Conservation (phyloP, 2,888 invertebrate species). For the Trachelus iudaicus region DNA sequence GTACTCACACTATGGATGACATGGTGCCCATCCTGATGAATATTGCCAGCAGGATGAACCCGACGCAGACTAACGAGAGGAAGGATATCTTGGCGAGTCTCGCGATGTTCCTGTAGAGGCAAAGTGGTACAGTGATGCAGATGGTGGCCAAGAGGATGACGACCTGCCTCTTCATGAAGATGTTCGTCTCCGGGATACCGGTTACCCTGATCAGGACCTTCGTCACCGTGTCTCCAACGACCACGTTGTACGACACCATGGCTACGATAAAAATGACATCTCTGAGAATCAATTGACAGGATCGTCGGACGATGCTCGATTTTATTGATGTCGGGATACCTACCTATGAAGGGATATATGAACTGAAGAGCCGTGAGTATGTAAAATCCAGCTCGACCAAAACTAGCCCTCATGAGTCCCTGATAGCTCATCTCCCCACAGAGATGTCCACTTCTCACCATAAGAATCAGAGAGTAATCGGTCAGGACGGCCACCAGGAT, state of each 20-base stretch:
- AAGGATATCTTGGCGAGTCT: slow-evolving; percentile 77
- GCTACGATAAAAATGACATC: slow-evolving; percentile 67
- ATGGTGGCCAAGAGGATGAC: slow-evolving; percentile 80
- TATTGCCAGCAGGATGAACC: slow-evolving; percentile 77
- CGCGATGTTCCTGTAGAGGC: slow-evolving; percentile 81
- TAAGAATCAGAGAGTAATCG: slow-evolving; percentile 83
- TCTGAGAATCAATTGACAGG: neutral
- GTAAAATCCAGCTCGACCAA: slow-evolving; percentile 82
- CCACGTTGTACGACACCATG: slow-evolving; percentile 89
- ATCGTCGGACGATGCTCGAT: neutral
- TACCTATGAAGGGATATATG: slow-evolving; percentile 86
- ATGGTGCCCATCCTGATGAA: slow-evolving; percentile 72
- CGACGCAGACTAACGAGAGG: slow-evolving; percentile 77
- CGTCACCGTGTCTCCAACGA: slow-evolving; percentile 87
- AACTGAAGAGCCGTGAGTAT: slow-evolving; percentile 81
- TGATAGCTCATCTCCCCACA: slow-evolving; percentile 84
- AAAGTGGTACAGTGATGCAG: slow-evolving; percentile 81
- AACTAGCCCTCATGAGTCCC: slow-evolving; percentile 83
- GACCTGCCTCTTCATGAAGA: slow-evolving; percentile 74
- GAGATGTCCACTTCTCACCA: slow-evolving; percentile 80
- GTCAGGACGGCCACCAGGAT: slow-evolving; percentile 80
- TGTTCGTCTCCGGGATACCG: slow-evolving; percentile 67
- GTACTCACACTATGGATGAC: slow-evolving; percentile 74
- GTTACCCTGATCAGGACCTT: slow-evolving; percentile 82
- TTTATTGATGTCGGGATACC: slow-evolving; percentile 36